Percentiles rank a stretch among this genome's conserved stretches.
These are phyloP conservation scores for Drosophila rubida DNA, from an alignment of 2,888 invertebrate species.

Conservation along the genomic window DNA sequence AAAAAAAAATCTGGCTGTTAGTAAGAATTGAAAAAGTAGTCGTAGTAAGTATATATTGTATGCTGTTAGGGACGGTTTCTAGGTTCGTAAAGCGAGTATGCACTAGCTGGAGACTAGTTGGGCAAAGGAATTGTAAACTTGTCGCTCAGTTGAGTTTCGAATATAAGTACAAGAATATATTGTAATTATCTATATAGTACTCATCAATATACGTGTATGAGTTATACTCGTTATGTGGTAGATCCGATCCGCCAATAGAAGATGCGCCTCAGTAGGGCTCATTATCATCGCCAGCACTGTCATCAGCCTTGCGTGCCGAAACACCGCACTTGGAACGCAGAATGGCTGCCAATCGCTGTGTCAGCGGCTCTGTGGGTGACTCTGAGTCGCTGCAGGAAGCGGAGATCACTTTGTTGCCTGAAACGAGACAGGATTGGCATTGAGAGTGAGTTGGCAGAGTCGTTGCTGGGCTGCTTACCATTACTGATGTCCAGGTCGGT, in stretches of 20 bases:
- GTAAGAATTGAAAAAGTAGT: slow-evolving; percentile 43
- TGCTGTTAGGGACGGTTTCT: slow-evolving; percentile 76
- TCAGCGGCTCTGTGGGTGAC: slow-evolving; percentile 84
- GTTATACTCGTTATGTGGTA: slow-evolving; percentile 11
- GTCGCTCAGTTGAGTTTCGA: slow-evolving; percentile 45
- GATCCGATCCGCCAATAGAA: too few relatives aligned
- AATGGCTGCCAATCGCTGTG: slow-evolving; percentile 84
- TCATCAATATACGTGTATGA: slow-evolving; percentile 24
- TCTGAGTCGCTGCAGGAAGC: slow-evolving; percentile 85
- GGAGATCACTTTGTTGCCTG: slow-evolving; percentile 83
- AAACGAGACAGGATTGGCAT: background rate
- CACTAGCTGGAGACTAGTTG: slow-evolving; percentile 67
- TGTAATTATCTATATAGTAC: slow-evolving; percentile 32
- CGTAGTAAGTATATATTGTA: slow-evolving; percentile 35
- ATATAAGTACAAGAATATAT: slow-evolving; percentile 73
- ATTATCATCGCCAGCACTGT: slow-evolving; percentile 35
- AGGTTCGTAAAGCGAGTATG: slow-evolving; percentile 76
- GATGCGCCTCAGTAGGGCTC: slow-evolving; percentile 50
- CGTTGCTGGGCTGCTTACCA: slow-evolving; percentile 66
- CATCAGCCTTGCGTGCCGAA: slow-evolving; percentile 41
- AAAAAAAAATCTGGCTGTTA: slow-evolving; percentile 29
- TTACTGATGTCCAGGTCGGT: slow-evolving; percentile 84
- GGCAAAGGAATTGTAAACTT: slow-evolving; percentile 63
- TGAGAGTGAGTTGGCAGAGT: background rate
- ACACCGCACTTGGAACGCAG: slow-evolving; percentile 84